Base-by-base conservation (phyloP, 2,797 vertebrate species). In the Gadopsis marmoratus region DNA sequence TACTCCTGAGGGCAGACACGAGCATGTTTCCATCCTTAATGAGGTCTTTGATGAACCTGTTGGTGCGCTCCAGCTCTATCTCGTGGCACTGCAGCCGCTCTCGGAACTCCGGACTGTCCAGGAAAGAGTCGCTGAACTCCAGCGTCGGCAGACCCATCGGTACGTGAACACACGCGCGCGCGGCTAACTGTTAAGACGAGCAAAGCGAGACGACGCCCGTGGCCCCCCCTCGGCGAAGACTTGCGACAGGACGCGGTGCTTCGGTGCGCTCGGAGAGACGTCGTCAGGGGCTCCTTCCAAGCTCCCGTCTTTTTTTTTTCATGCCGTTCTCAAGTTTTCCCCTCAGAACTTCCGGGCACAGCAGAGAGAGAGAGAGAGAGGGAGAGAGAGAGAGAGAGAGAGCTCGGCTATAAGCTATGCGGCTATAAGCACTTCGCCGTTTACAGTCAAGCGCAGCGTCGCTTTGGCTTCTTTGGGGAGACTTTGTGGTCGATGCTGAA, bases 41-140 rank as follows among this genome's bases (percentile, higher is more conserved):
- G 4, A 99, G 95, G 86, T 99, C 97, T 86, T 98, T 99, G 78
- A 99, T 99, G 90, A 99, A 99, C 91, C 98, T 97, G 95, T 98
- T 98, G 80, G 98, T 99, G 59, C 97, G 93, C 82, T 99, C 97
- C 94, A 99, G 92, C 90, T 99, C 98, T 56, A 97, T 95, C 92
- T 99, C 98, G 92, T 99, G 97, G 90, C 97, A 97, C 91, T 97
- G 97, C 71, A 99, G 96, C 11, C 98, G 91, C 82, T 99, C 98
- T 94, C 97, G 96, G 93, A 99, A 99, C 84, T 97, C 97, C 37
- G 97, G 98, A 74, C 97, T 98, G 94, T 99, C 98, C 95, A 99
- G 91, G 86, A 97, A 97, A 74, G 97, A 99, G 73, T 99, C 98
- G 63, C 97, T 99, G 92, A 99, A 99, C 95, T 99, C 98, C 95